These are phyloP conservation scores for Hipposideros larvatus DNA, from an alignment of 2,797 vertebrate genomes.

Conservation along the genomic window DNA sequence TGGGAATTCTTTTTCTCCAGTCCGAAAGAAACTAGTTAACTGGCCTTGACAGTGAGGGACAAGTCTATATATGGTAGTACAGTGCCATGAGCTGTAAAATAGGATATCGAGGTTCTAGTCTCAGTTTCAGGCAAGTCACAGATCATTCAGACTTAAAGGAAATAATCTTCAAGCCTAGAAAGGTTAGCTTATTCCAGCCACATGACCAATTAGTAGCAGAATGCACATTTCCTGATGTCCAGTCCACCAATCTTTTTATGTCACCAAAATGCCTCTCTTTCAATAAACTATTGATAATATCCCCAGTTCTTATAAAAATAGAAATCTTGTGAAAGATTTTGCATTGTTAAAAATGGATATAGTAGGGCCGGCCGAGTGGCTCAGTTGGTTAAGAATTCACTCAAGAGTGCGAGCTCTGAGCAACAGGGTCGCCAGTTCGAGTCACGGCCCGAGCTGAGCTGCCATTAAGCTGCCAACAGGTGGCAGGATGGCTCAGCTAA, in stretches of 20 bases:
- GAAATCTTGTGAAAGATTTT: not conserved
- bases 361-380: not conserved
- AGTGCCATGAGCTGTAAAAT: not conserved
- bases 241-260: not conserved
- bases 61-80: not conserved
- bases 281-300: not conserved
- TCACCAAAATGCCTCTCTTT: not conserved
- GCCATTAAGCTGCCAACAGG: no score
- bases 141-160: not conserved
- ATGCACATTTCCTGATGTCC: not conserved
- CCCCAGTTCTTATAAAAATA: conserved; percentile 12
- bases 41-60: not conserved
- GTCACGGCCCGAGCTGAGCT: no score
- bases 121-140: not conserved
- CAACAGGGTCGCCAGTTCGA: no score
- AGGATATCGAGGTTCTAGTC: not conserved
- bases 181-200: not conserved
- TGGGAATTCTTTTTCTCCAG: not conserved
- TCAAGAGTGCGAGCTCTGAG: no score
- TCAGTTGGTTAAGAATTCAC: no score
- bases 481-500: no score
- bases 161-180: not conserved
- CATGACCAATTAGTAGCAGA: not conserved
- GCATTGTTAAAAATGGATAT: not conserved
- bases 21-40: not conserved